Evolutionary conservation across 2,888 invertebrate species (phyloP).

Genomic region (Phalera bucephala): DNA sequence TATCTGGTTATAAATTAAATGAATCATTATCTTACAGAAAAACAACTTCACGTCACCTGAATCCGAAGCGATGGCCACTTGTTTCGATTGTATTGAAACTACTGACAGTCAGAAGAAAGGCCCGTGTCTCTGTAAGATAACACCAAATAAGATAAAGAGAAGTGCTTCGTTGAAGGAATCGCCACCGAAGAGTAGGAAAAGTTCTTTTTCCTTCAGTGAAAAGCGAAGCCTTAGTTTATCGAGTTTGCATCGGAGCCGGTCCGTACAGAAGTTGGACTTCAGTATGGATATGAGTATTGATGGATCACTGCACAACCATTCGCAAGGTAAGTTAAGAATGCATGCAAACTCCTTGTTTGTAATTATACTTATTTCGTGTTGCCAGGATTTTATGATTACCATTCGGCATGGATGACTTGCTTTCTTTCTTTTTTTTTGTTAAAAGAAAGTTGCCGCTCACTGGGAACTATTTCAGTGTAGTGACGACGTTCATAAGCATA

Average conservation of each 20-base stretch:
- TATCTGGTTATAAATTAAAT: background rate
- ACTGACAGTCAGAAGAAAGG: slow-evolving; percentile 48
- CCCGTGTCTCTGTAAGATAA: slow-evolving; percentile 59
- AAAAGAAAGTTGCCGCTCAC: too few relatives aligned
- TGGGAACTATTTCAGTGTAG: too few relatives aligned
- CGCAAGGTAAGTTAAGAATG: slow-evolving; percentile 66
- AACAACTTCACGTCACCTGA: slow-evolving; percentile 71
- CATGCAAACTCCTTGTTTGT: too few relatives aligned
- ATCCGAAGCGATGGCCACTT: slow-evolving; percentile 67
- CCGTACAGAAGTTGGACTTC: slow-evolving; percentile 78
- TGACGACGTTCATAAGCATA: too few relatives aligned
- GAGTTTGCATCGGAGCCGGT: slow-evolving; percentile 68
- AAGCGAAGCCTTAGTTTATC: slow-evolving; percentile 71
- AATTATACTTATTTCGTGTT: too few relatives aligned
- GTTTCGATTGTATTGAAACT: slow-evolving; percentile 58
- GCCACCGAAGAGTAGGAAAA: slow-evolving; percentile 53
- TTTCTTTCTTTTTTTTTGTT: too few relatives aligned
- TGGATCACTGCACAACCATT: slow-evolving; percentile 62
- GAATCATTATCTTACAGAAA: slow-evolving; percentile 50
- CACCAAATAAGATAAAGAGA: slow-evolving; percentile 60
- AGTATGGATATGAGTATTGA: slow-evolving; percentile 81
- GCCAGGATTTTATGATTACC: too few relatives aligned
- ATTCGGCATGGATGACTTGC: too few relatives aligned
- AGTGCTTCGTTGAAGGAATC: slow-evolving; percentile 70
- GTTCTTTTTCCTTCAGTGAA: slow-evolving; percentile 54